Evolutionary conservation across 1,140 invertebrate genomes (phyloP), one percentile per base, ranked within the genome.

Genomic region (Aporrectodea caliginosa): DNA sequence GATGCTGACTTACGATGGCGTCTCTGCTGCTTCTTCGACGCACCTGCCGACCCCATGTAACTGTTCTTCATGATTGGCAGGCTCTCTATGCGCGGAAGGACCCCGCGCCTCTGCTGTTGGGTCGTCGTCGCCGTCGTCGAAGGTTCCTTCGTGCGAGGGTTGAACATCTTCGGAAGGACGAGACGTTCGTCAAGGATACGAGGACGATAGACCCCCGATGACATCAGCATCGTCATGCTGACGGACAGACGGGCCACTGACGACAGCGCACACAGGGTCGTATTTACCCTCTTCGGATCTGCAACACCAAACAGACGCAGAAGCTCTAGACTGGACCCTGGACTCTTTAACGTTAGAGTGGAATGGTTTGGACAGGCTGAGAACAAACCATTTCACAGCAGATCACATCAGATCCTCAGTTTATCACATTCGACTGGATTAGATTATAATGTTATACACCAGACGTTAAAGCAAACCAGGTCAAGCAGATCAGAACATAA

Each of bases 221-320:
- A 81, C 76, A 81, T 81, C 58, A 76, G 77, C 80, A 81, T 81
- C 30, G 80, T 81, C 80, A 81, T 81, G 71, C 70, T 73, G 34
- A 81, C 77, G 1, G 80, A 81, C 69, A 81, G 80, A 2, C 80
- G 80, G 35, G 80, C 80, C 35, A 81, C 80, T 27, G 80, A 81
- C 1, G 69, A 73, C 31, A 81, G 77, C 27, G 80, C 80, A 69
- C 76, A 81, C 33, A 81, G 16, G 14, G 80, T 81, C 33, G 80
- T 78, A 58, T 76, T 81, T 27, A 81, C 77, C 35, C 75, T 22
- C n/a, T 68, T 71, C 16, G 76, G 75, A n/a, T 69, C 80, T 81
- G 58, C 1, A 73, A 80, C 22, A 22, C 6, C 43, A 6, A 58
- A 12, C 43, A 58, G 22, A 58, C 43, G 43, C n/a, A n/a, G n/a